Evolutionary conservation across 2,888 invertebrate species (phyloP).

Genomic region (Ceraclea dissimilis): DNA sequence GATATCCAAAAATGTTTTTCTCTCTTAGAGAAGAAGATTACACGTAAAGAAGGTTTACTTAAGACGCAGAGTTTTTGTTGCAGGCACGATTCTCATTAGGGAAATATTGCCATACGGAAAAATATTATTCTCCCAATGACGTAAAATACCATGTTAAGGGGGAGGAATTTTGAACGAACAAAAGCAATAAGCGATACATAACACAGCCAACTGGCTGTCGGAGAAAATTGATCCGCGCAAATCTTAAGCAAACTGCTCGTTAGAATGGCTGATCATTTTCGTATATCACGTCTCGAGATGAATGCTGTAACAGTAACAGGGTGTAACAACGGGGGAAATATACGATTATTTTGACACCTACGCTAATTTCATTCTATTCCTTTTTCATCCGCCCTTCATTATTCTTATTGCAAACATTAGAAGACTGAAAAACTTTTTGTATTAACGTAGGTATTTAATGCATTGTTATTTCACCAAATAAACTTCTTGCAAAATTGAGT

Average conservation of each 20-base stretch:
- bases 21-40: conserved; percentile 12
- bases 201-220: conserved; percentile 15
- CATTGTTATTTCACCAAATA: no score
- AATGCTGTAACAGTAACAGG: neutral
- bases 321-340: no score
- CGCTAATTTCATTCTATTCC: no score
- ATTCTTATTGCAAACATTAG: no score
- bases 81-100: conserved; percentile 27
- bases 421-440: no score
- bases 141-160: conserved; percentile 19
- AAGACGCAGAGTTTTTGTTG: conserved; percentile 22
- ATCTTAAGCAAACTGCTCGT: conserved; percentile 15
- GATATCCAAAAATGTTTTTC: neutral
- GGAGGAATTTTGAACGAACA: conserved; percentile 22
- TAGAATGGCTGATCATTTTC: conserved; percentile 15
- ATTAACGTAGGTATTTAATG: no score
- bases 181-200: conserved; percentile 26
- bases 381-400: no score
- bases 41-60: conserved; percentile 13
- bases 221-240: conserved; percentile 16
- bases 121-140: conserved; percentile 25
- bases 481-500: no score
- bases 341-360: no score
- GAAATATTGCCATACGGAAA: conserved; percentile 25
- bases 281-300: conserved; percentile 1